Conservation (phyloP, 2,888 invertebrate species). For the Macrosiphum euphorbiae region DNA sequence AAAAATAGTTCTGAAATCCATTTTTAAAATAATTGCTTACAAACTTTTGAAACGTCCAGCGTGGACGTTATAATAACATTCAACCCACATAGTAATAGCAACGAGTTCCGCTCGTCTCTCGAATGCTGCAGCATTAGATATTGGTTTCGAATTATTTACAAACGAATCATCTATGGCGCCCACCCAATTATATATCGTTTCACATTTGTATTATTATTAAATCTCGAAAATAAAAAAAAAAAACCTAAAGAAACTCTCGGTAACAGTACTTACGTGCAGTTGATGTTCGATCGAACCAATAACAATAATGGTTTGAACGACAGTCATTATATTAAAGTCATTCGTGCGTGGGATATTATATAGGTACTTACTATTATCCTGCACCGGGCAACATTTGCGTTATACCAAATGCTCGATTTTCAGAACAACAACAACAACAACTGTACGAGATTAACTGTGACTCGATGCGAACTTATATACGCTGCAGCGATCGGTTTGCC, state of each 20-base stretch:
- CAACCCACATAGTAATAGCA: background rate
- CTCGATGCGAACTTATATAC: background rate
- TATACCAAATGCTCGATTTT: background rate
- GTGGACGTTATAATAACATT: background rate
- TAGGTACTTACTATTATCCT: background rate
- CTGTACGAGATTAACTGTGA: background rate
- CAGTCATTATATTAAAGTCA: background rate
- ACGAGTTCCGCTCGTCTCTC: background rate
- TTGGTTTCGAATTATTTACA: background rate
- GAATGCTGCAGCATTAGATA: background rate
- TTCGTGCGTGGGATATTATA: slow-evolving; percentile 5
- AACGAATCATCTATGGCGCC: background rate
- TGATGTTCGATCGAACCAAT: slow-evolving; percentile 5
- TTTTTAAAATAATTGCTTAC: background rate
- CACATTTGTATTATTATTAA: background rate
- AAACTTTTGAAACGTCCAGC: background rate
- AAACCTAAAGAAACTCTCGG: background rate
- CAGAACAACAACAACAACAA: slow-evolving; percentile 4
- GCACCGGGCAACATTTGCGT: background rate
- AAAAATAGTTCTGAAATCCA: background rate
- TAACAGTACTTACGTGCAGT: background rate
- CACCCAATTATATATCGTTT: background rate
- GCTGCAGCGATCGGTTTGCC: background rate
- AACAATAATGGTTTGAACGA: slow-evolving; percentile 5
- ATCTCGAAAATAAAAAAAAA: background rate